Evolutionary conservation across 2,888 invertebrate genomes (phyloP).

Genomic region (Fragum fragum): DNA sequence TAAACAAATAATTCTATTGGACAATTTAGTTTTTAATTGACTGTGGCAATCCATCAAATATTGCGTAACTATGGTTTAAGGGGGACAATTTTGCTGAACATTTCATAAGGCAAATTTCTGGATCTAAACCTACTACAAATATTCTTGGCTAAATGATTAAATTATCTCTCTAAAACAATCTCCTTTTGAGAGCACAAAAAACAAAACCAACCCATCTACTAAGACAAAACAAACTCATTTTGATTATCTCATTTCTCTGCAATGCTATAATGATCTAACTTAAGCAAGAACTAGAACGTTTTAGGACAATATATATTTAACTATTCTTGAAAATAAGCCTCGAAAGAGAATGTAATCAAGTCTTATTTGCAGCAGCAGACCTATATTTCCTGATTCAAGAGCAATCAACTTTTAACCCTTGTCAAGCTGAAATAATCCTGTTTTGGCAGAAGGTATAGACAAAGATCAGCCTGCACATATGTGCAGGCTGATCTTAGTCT

Average conservation of each 20-base stretch:
- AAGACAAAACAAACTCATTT: conserved; percentile 15
- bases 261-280: neutral
- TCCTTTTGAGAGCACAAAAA: conserved; percentile 13
- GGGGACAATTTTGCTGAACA: too few relatives aligned
- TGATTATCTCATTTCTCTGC: neutral
- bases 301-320: neutral
- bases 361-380: neutral
- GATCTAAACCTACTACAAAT: neutral
- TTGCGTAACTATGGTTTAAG: too few relatives aligned
- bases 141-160: conserved; percentile 7
- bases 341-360: neutral
- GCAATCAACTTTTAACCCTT: too few relatives aligned
- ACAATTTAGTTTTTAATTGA: too few relatives aligned
- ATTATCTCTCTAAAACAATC: conserved; percentile 4
- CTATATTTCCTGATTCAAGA: too few relatives aligned
- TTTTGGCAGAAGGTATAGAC: too few relatives aligned
- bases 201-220: neutral
- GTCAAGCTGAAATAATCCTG: too few relatives aligned
- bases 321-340: neutral
- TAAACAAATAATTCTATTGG: too few relatives aligned
- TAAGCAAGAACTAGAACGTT: neutral
- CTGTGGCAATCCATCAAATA: too few relatives aligned
- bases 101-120: neutral
- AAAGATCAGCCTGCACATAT: too few relatives aligned
- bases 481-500: too few relatives aligned